Base-by-base conservation (phyloP, 1,140 invertebrate genomes). In the Drosophila elegans region DNA sequence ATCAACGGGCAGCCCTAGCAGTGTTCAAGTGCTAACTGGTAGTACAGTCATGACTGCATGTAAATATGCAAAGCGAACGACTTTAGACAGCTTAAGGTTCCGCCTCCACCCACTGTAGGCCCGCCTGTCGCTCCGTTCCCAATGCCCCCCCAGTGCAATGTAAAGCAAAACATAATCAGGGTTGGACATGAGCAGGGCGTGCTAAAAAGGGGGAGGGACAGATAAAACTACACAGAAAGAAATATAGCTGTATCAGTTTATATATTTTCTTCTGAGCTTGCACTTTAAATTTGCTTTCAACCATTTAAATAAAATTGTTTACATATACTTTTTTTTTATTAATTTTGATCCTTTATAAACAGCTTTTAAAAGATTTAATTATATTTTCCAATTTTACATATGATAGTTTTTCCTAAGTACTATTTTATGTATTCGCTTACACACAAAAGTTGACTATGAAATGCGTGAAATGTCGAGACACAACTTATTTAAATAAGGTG, bases 61-160 rank as follows among this genome's bases (percentile, higher is more conserved):
- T 39, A 61, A 36, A 67, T 67, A 44, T 67, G 64, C 38, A 45
- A 25, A 38, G 25, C 48, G 46, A 34, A 67, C 49, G 42, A 46
- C 61, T 66, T 53, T 52, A 9, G 36, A 48, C 27, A 57, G 67
- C 64, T 69, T 57, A 57, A 49, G 64, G 67, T 71, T 45, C 64
- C 62, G 36, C 36, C 38, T 9, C 32, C 10, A 16, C 5, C 25
- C 4, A 21, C 1, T 25, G 4, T 16, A 21, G 27, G 2, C 44
- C 5, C n/a, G 54, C 38, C 6, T 12, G 5, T 25, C 54, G 29
- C 16, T 2, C 29, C 4, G 11, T 7, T 6, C 11, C 9, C 13
- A 54, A 32, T 61, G 49, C 25, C 59, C 51, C 51, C 29, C 3
- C 36, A 48, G 27, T 32, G 49, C 63, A 55, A 46, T 55, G 67